Base-by-base conservation (phyloP, 2,113 vertebrate species). In the Myrmecophaga tridactyla region DNA sequence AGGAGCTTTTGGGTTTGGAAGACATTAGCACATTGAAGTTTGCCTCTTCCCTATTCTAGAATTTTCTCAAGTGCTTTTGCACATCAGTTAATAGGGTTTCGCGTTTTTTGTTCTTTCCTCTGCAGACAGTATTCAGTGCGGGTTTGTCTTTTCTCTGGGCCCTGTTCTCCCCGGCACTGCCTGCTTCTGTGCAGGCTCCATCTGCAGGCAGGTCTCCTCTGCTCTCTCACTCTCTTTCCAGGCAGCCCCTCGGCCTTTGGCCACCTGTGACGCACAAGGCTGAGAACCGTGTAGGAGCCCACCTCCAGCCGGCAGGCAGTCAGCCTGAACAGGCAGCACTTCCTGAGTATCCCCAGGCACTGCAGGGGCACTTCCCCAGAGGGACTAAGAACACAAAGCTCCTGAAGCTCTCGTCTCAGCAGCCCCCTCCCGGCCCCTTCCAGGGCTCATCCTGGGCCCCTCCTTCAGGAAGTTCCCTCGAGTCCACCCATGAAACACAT, bases 311-410 rank as follows among this genome's bases (percentile, higher is more conserved):
- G 20, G 14, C 20, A 18, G 70, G 36, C 23, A 17, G 25, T 8
- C 11, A 15, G 48, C 21, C n/a, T 13, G 3, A 27, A 6, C 23
- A 13, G 34, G n/a, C 58, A 65, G 27, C 15, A 5, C 41, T 36
- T 29, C 17, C 7, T 51, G 6, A n/a, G 29, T 21, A 4, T 7
- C 23, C 36, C 36, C 29, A 1, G 25, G 53, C 17, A 27, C 27
- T 58, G 20, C 60, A 23, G 31, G 36, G n/a, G n/a, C 73, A 15
- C 34, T 3, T 4, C 23, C 46, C 12, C 53, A 20, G 5, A 65
- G 53, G 18, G 6, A 18, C 53, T 6, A 20, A 18, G 65, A 18
- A 56, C 17, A 56, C 53, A 1, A 1, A 0, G 1, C 5, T 39
- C 13, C 58, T 8, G 43, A 1, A 0, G 1, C 5, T 39, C 13